Conservation (phyloP, 2,113 vertebrate genomes). For the Microtus pennsylvanicus region DNA sequence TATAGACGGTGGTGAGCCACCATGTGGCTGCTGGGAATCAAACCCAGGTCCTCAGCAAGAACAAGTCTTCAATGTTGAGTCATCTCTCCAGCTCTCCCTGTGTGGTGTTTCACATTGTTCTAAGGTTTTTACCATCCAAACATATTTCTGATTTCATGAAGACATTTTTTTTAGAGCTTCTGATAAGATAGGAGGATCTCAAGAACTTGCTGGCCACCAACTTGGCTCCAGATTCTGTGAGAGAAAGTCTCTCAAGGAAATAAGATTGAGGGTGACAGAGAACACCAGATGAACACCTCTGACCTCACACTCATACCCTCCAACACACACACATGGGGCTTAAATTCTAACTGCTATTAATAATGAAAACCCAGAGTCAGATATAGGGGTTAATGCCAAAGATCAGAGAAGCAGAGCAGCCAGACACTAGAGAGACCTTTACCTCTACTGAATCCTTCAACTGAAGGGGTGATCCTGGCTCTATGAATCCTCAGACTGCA, state of each 20-base stretch:
- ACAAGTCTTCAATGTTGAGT: neutral
- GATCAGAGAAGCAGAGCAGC: no score
- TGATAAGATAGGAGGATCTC: neutral
- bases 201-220: neutral
- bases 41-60: neutral
- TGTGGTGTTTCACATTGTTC: neutral
- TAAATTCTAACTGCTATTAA: no score
- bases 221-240: neutral
- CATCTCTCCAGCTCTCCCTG: neutral
- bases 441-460: no score
- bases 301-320: neutral
- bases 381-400: no score
- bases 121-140: slow-evolving; percentile 30
- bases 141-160: slow-evolving; percentile 32
- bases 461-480: no score
- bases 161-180: slow-evolving; percentile 49
- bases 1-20: neutral
- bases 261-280: neutral
- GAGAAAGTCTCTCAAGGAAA: neutral
- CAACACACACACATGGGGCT: neutral
- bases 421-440: no score
- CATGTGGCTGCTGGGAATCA: neutral
- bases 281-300: neutral
- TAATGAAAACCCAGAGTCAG: no score
- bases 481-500: no score